Base-by-base conservation (phyloP, 2,113 vertebrate species). In the Thomomys bottae region DNA sequence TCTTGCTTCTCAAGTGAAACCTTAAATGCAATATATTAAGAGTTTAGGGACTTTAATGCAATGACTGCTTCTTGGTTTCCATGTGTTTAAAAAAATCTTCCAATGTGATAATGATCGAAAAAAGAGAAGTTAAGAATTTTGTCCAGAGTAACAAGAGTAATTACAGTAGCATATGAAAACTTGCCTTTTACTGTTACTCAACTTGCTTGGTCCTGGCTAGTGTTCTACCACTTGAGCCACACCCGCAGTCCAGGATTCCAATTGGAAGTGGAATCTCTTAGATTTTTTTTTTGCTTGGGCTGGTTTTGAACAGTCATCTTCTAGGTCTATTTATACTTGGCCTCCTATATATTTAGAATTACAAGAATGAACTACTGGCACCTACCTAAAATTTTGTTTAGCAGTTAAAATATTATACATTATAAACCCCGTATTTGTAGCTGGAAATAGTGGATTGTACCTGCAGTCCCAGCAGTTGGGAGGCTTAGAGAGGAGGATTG, bases 1-100 rank as follows among this genome's bases (percentile, higher is more conserved):
- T 94, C 79, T 85, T 83, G 61, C 23, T 92, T 93, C 78, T 96
- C 76, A 80, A 92, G 68, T 84, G 91, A 93, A 92, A 94, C 54
- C 64, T 94, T 78, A 88, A 86, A 40, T 83, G 84, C 92, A 83
- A 77, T 57, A 92, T 59, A 32, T 54, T 57, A 82, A n/a, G 93
- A 92, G 40, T 86, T 88, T 73, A 32, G 57, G 34, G 71, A 88
- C 72, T 88, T 81, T 76, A 68, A 87, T 70, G 64, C 79, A 59
- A 49, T 45, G 49, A 90, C 86, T 70, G 24, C 84, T 92, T 88
- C 77, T 88, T 91, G 76, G 24, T 78, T 93, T 77, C 28, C 20
- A 21, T 67, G 45, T 77, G 9, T 67, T 72, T 79, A 23, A 81
- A 81, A 81, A 64, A 28, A 86, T 72, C 83, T 87, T 90, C 32